Base-by-base conservation (phyloP, 1,140 invertebrate species). In the Ephestia elutella region DNA sequence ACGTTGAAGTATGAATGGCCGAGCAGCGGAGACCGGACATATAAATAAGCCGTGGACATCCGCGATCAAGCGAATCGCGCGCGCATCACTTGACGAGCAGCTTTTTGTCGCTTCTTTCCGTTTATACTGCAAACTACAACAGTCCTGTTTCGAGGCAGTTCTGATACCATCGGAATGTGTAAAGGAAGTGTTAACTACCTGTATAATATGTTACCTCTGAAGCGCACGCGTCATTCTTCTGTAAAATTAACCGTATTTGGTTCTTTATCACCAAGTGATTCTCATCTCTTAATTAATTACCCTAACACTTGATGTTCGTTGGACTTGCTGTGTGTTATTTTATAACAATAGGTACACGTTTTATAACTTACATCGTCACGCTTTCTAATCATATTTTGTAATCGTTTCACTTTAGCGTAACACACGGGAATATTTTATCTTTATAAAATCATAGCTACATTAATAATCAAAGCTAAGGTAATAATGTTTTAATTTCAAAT, bases 341-440 rank as follows among this genome's bases (percentile, higher is more conserved):
- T 25, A 25, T 53, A 53, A 53, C 50, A 53, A 53, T 53, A n/a
- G n/a, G n/a, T n/a, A 53, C 19, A 53, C 18, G 20, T 50, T 53
- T 53, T 25, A 53, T 25, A 18, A 21, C 7, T n/a, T 25, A 25
- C 19, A 11, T 32, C 71, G 77, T 78, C 61, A 75, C 77, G 75
- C 79, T 82, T 82, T 82, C 79, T 82, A 74, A 67, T 57, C 72
- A 70, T 60, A 68, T 77, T 76, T 71, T 68, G 62, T 70, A 58
- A 65, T 44, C 63, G 57, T 63, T 64, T 66, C 58, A 65, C 62
- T 70, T 59, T 61, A 59, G 57, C 62, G 59, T 59, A 63, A 58
- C 51, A n/a, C 48, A 50, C 49, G 49, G 49, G 28, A 60, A 65
- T 63, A 59, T 70, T 66, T 64, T 54, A 70, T 64, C 59, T 38